Evolutionary conservation across 2,797 vertebrate species (phyloP).

Genomic region (Sibirionetta formosa): DNA sequence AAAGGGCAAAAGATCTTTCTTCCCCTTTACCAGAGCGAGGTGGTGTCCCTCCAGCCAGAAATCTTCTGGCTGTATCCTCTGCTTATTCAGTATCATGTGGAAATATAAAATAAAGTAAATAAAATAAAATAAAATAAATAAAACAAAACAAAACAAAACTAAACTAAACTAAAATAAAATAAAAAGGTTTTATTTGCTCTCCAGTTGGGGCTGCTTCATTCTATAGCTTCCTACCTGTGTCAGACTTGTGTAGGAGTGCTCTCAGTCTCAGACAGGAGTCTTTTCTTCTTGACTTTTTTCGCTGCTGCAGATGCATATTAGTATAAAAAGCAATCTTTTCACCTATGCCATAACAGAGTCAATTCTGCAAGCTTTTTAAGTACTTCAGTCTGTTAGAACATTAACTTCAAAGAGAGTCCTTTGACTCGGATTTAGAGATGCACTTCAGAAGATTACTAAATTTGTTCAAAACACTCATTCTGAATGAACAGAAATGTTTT

Average conservation of each 20-base stretch:
- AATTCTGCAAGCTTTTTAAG: slow-evolving; percentile 33
- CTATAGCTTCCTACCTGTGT: background rate
- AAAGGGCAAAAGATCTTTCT: background rate
- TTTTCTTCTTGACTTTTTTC: background rate
- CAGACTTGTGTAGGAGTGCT: background rate
- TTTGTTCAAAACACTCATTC: background rate
- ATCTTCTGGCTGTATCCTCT: background rate
- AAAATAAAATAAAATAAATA: background rate
- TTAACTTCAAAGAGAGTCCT: background rate
- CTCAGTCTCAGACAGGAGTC: background rate
- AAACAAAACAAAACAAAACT: background rate
- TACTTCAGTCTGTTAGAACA: slow-evolving; percentile 35
- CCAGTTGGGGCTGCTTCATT: background rate
- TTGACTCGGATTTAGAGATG: background rate
- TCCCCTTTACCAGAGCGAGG: background rate
- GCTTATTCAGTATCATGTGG: background rate
- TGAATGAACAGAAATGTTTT: background rate
- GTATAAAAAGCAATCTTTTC: slow-evolving; percentile 8
- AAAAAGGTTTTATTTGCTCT: background rate
- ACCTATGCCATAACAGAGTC: background rate
- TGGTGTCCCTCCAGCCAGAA: background rate
- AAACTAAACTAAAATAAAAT: background rate
- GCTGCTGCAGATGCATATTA: background rate
- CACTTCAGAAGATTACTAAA: slow-evolving; percentile 11
- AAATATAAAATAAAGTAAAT: background rate